Base-by-base conservation (phyloP, 2,888 invertebrate genomes). In the Cheilosia pagana region DNA sequence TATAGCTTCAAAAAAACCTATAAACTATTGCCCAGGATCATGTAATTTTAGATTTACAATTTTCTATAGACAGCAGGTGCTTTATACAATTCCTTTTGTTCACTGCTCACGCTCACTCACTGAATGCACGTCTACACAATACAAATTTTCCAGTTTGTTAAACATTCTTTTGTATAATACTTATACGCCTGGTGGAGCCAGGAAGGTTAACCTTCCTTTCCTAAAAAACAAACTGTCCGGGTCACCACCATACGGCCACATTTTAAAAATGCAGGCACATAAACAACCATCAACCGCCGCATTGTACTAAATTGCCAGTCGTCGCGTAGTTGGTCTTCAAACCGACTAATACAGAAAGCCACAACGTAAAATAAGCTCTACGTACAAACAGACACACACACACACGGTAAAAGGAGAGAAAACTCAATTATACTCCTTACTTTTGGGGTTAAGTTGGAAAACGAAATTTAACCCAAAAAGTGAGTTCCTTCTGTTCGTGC, bases 391-490 rank as follows among this genome's bases (percentile, higher is more conserved):
- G 0, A 0, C 28, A 70, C 43, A 50, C 14, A 7, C 12, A 16
- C 52, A 43, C 45, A 55, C 50, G 50, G 53, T 39, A 19, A 23
- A 50, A 43, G 48, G 8, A 39, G n/a, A 62, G 55, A 62, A 79
- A 74, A 60, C 60, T 74, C 79, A 79, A 60, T 79, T 79, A 79
- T 43, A 4, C 35, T 39, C 25, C 55, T 57, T 67, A 59, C 14
- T 21, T 79, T 74, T 65, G 67, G 74, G 79, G 52, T 74, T 55
- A 60, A 43, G 63, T 71, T 45, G 53, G 60, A 67, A 79, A 79
- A 25, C 35, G 43, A 59, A 63, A 63, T 45, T 63, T 43, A 78
- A 23, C 41, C 65, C 59, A 28, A 19, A 65, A 72, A 41, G 12
- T 31, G 14, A 19, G 45, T 23, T 43, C 19, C 25, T 14, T 28